Evolutionary conservation across 2,797 vertebrate genomes (phyloP).

Genomic region (Mycteria americana): DNA sequence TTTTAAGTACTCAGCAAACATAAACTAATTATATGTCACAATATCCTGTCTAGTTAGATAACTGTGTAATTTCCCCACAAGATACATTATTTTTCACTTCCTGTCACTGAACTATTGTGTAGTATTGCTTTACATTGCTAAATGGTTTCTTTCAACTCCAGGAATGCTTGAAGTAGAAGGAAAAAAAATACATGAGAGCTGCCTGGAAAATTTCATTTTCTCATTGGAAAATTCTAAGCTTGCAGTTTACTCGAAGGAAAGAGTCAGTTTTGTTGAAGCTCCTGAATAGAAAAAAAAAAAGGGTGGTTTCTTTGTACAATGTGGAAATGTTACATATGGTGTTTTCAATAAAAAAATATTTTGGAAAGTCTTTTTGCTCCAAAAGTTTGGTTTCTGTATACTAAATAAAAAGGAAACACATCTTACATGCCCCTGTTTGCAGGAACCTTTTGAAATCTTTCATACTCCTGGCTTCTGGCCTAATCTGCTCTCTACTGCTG

Average conservation of each 20-base stretch:
- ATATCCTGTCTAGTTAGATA: conserved; percentile 62
- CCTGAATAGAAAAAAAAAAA: neutral
- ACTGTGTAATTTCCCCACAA: conserved; percentile 47
- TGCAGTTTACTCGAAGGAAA: neutral
- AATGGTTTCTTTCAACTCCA: conserved; percentile 14
- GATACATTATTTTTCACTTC: conserved; percentile 54
- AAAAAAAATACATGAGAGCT: neutral
- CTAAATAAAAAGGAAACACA: neutral
- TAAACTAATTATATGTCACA: conserved; percentile 64
- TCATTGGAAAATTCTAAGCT: neutral
- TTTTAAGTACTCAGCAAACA: conserved; percentile 43
- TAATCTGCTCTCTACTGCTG: neutral
- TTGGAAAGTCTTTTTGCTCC: neutral
- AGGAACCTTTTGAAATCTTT: neutral
- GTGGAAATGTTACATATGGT: neutral
- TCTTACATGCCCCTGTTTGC: neutral
- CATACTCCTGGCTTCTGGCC: neutral
- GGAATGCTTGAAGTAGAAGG: neutral
- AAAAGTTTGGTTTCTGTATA: neutral
- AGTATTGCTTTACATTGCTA: neutral
- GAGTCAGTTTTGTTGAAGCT: neutral
- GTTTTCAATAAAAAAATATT: neutral
- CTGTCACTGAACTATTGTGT: conserved; percentile 12
- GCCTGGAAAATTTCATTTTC: neutral
- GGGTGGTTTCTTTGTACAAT: neutral